phyloP scores from a whole-genome alignment of 2,113 vertebrate genomes.

The Rattus rattus region DNA sequence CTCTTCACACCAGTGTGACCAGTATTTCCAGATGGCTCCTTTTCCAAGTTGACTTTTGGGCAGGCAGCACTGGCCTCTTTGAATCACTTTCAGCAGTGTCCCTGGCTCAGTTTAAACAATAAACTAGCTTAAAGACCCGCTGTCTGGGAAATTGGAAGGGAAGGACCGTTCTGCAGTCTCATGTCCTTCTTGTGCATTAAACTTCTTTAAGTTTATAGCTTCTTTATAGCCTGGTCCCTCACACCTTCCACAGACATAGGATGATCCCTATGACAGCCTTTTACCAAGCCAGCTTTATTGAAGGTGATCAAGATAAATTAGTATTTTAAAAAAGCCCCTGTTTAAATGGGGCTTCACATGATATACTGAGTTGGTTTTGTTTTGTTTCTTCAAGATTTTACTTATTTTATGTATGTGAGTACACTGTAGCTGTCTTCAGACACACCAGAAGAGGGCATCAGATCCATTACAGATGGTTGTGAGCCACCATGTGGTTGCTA shows the following conservation, averaged over 20 bases:
- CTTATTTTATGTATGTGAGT: no score
- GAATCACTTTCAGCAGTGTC: neutral
- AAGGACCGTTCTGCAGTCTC: neutral
- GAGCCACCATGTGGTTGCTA: no score
- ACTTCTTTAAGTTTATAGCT: neutral
- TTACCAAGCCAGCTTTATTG: neutral
- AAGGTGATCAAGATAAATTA: neutral
- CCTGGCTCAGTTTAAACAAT: neutral
- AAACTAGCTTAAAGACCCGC: neutral
- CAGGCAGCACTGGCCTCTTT: neutral
- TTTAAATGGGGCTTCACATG: neutral
- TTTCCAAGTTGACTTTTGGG: neutral
- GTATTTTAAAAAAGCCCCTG: neutral
- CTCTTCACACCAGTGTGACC: neutral
- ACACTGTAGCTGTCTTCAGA: no score
- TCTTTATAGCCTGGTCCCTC: neutral
- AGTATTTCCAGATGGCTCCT: neutral
- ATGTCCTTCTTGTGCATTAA: neutral
- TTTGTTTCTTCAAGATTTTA: no score
- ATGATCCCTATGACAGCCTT: neutral
- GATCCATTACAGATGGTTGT: no score
- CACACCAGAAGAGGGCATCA: no score
- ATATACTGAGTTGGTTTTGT: no score
- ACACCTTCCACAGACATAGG: neutral
- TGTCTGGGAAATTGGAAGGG: neutral